Evolutionary conservation across 2,797 vertebrate genomes (phyloP), one percentile per base, ranked within the genome.

Genomic region (Protosalanx chinensis): DNA sequence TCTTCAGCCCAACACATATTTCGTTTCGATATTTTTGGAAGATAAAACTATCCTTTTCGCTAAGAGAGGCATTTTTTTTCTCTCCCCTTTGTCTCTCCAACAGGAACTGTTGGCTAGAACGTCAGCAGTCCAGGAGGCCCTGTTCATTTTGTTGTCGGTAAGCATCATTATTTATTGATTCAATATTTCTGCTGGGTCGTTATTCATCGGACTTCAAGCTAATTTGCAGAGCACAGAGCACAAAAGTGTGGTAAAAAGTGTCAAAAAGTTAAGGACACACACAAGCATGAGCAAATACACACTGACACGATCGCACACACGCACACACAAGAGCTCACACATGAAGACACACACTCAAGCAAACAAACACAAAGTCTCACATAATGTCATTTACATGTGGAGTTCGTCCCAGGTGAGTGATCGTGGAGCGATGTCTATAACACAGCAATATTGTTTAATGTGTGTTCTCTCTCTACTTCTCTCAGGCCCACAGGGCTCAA

Each of bases 371-470:
- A 62, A 1, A 29, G 29, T 46, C 13, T 58, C 61, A 72, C 58
- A 46, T 33, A 74, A 71, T 72, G n/a, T 2, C 72, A 82, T 88
- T 78, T 84, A 29, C 27, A 3, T 5, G 6, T 73, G 78, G 70
- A 64, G 69, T 78, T 30, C 1, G 64, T 82, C 49, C 0, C 73
- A 2, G 82, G 85, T 72, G 74, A 76, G 53, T 64, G 30, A 81
- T 84, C 73, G 62, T 59, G 79, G 82, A 76, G 77, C 78, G 64
- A 70, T 76, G 73, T 79, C 81, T 61, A 63, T 8, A n/a, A 78
- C 46, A 67, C 49, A 80, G 72, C 76, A 79, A 82, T 88, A 80
- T 84, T 89, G 89, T 90, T 83, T 86, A 91, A 88, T 89, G 89
- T 83, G 74, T 79, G 63, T 80, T 78, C 80, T 71, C 82, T 87